A percentile compares a stretch with the other conserved stretches of the same genome.
phyloP scores from a whole-genome alignment of 2,888 invertebrate species.

The Aquatica leii region DNA sequence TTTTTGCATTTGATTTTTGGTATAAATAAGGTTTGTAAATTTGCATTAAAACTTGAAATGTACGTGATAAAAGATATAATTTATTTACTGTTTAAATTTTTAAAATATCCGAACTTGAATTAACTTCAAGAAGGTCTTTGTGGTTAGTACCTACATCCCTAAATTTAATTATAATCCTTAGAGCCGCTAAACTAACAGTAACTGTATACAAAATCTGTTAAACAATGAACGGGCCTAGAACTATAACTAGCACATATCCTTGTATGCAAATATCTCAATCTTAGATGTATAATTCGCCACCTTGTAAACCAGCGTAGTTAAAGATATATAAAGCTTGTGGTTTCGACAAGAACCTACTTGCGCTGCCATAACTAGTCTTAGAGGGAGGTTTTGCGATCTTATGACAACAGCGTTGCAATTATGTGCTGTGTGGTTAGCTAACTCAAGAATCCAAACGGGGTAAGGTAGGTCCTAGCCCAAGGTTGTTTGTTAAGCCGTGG shows the following conservation, averaged over 20 bases:
- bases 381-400: slow-evolving; percentile 49
- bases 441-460: slow-evolving; percentile 44
- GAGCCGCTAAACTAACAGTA: slow-evolving; percentile 37
- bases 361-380: slow-evolving; percentile 45
- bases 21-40: no score
- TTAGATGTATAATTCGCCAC: slow-evolving; percentile 44
- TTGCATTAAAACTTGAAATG: no score
- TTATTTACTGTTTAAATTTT: slow-evolving; percentile 3
- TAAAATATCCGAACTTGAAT: slow-evolving; percentile 6
- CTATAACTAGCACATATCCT: slow-evolving; percentile 43
- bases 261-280: slow-evolving; percentile 46
- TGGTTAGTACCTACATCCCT: slow-evolving; percentile 23
- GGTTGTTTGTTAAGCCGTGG: slow-evolving; percentile 46
- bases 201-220: slow-evolving; percentile 37
- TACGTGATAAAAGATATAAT: no score
- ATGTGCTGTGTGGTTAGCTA: slow-evolving; percentile 46
- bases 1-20: no score
- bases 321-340: slow-evolving; percentile 24
- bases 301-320: slow-evolving; percentile 29
- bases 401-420: slow-evolving; percentile 52
- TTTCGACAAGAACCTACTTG: slow-evolving; percentile 30
- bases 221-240: slow-evolving; percentile 40
- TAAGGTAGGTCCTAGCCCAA: slow-evolving; percentile 45
- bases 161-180: slow-evolving; percentile 40
- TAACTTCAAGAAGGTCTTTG: slow-evolving; percentile 14